Evolutionary conservation across 1,140 invertebrate genomes (phyloP), one percentile per base, ranked within the genome.

Genomic region (Drosophila micromelanica): DNA sequence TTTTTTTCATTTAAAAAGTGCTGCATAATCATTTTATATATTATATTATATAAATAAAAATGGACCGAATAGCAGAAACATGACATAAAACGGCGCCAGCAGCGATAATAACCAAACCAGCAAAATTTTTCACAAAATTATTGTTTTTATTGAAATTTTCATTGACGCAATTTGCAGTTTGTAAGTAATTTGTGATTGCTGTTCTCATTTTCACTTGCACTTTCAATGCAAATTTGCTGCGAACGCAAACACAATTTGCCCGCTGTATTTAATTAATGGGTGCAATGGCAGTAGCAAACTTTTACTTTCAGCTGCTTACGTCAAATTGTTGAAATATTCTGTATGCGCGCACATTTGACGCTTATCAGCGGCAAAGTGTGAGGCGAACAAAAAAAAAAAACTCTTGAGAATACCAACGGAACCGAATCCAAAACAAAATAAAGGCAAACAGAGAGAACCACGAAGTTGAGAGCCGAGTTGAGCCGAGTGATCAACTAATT

Each of bases 291-390:
- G 54, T 60, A 73, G 57, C 57, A 78, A 84, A 84, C 84, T 89
- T 89, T 89, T 80, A 84, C 84, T 89, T 89, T 89, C 79, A 60
- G 55, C 45, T 60, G 81, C 81, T 86, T 86, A 86, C 82, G 82
- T 86, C 76, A 86, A 67, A 87, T 86, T 86, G 82, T 86, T 86
- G 68, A 71, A 75, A 68, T 71, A 46, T 20, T 79, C 9, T 55
- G 49, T n/a, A n/a, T 49, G 13, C 55, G 13, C 55, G 20, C 55
- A 42, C 37, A 23, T 56, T 45, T 30, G 49, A 0, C 61, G 82
- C 84, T 87, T 87, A 87, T 87, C 82, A 82, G 78, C 38, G 5
- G 6, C 27, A 15, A 12, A 54, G 51, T 35, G 32, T 13, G 15
- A 54, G 13, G 30, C 35, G 45, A 23, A 62, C 9, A 37, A 15